Evolutionary conservation across 2,888 invertebrate genomes (phyloP).

Genomic region (Spilarctia lutea): DNA sequence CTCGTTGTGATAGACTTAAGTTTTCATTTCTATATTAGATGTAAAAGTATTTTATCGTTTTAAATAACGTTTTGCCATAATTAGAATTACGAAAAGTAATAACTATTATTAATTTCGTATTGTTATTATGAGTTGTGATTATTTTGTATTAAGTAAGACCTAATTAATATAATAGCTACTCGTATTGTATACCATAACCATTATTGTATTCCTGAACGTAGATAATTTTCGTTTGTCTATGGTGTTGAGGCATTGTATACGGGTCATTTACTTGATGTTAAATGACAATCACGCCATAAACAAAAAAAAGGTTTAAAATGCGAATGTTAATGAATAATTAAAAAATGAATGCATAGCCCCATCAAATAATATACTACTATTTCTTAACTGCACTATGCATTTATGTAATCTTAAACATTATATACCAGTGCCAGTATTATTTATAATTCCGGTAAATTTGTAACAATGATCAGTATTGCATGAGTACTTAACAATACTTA

Average conservation of each 20-base stretch:
- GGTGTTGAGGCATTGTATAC: too few relatives aligned
- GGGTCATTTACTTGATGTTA: too few relatives aligned
- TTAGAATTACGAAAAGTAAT: background rate
- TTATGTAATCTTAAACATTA: background rate
- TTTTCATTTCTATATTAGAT: background rate
- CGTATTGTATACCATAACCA: too few relatives aligned
- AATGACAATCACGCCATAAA: too few relatives aligned
- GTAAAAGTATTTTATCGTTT: background rate
- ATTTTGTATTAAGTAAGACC: background rate
- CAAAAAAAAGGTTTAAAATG: too few relatives aligned
- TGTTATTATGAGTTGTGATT: background rate
- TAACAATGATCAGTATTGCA: constrained; percentile 1
- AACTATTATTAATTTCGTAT: too few relatives aligned
- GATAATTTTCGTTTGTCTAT: too few relatives aligned
- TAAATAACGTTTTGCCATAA: background rate
- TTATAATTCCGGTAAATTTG: background rate
- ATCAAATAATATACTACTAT: background rate
- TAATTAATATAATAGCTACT: too few relatives aligned
- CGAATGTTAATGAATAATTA: too few relatives aligned
- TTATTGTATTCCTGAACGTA: too few relatives aligned
- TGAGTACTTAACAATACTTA: background rate
- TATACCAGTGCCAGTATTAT: background rate
- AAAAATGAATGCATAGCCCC: too few relatives aligned
- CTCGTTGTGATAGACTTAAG: background rate
- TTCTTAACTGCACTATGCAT: background rate